Base-by-base conservation (phyloP, 2,797 vertebrate species). In the Phoeniculus purpureus region DNA sequence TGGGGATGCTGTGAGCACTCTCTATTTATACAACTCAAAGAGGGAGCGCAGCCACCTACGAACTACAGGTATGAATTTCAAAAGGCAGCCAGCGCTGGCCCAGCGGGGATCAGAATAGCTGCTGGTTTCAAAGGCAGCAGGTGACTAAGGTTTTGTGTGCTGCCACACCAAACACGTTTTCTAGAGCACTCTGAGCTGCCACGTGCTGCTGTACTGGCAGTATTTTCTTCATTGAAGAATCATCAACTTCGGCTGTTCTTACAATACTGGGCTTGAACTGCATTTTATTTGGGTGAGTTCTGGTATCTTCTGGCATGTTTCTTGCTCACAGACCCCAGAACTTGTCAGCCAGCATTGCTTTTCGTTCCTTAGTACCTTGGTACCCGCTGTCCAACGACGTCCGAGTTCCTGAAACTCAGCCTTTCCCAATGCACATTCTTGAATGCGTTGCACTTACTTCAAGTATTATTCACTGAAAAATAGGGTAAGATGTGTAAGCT, bases 1-100 rank as follows among this genome's bases (percentile, higher is more conserved):
- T 56, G 87, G 61, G 61, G 45, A 22, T 65, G 26, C 64, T 55
- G 51, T 51, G 37, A 47, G 75, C 54, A 32, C 17, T 29, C 21
- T 29, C 52, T 23, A n/a, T n/a, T 89, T 12, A 6, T 40, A 75
- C 68, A 86, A 75, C 65, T 60, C 4, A 0, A 59, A 34, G 26
- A 45, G 26, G 2, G 88, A 60, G 32, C 20, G 25, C 40, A 31
- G 43, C 51, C 23, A 1, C 29, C 23, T 29, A 6, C 37, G 55
- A 21, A 16, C 18, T 26, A 18, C 23, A 67, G 40, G 31, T 32
- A 12, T 45, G 62, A 60, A 40, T 34, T 71, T 21, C 2, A 50
- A 62, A n/a, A 45, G 55, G 59, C 47, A 1, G 0, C 29, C 43
- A 58, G 29, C 2, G 0, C 12, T 5, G 34, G 21, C 48, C 40